These are phyloP conservation scores for Phorcus lineatus DNA, from an alignment of 2,888 invertebrate species.

Conservation along the genomic window DNA sequence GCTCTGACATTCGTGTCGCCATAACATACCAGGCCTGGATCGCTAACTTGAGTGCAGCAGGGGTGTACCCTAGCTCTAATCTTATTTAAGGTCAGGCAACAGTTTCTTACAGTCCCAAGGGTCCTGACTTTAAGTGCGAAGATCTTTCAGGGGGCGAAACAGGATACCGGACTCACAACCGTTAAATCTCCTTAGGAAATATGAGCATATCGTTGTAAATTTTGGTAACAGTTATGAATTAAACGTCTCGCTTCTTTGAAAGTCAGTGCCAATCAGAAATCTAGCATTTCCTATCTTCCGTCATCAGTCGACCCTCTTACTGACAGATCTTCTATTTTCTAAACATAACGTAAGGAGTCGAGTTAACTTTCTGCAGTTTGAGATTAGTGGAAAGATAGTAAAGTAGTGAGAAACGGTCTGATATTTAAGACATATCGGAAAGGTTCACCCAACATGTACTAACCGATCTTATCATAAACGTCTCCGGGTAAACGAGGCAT, in stretches of 20 bases:
- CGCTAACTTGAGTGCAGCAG: background rate
- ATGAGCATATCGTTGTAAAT: slow-evolving; percentile 12
- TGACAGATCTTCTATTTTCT: background rate
- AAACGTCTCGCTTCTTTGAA: slow-evolving; percentile 6
- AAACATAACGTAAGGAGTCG: too few relatives aligned
- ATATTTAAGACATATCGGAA: too few relatives aligned
- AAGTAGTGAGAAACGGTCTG: too few relatives aligned
- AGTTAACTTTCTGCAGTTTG: too few relatives aligned
- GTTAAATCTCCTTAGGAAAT: slow-evolving; percentile 9
- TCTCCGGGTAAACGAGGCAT: too few relatives aligned
- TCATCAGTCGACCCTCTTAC: background rate
- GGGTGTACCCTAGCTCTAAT: background rate
- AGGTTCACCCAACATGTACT: too few relatives aligned
- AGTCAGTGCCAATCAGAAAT: background rate
- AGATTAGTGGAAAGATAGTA: too few relatives aligned
- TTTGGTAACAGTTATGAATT: slow-evolving; percentile 12
- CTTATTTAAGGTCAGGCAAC: slow-evolving; percentile 8
- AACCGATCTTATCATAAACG: too few relatives aligned
- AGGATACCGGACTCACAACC: slow-evolving; percentile 6
- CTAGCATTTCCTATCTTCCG: background rate
- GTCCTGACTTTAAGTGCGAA: background rate
- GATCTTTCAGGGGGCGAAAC: background rate
- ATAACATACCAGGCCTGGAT: background rate
- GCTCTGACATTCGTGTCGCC: background rate
- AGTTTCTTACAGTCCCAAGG: slow-evolving; percentile 10